Evolutionary conservation across 1,140 invertebrate species (phyloP).

Genomic region (Eupristina koningsbergeri): DNA sequence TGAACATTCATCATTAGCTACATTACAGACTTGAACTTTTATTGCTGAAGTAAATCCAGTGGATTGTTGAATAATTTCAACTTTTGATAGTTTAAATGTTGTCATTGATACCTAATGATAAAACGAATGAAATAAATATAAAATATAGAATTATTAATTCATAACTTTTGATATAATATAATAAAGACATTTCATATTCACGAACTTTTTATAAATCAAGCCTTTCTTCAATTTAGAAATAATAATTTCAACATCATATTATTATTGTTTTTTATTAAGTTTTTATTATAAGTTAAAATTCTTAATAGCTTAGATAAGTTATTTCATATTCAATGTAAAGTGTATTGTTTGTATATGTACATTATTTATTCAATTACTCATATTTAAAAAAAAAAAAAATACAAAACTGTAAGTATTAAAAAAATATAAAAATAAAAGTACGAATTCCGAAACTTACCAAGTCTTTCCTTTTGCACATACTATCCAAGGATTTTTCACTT

Average conservation of each 20-base stretch:
- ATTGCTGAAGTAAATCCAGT: constrained; percentile 81
- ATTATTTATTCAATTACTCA: too few relatives aligned
- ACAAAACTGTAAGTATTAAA: too few relatives aligned
- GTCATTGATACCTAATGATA: constrained; percentile 82
- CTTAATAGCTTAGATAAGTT: too few relatives aligned
- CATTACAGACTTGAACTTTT: constrained; percentile 83
- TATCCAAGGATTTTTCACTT: constrained; percentile 86
- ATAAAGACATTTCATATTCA: too few relatives aligned
- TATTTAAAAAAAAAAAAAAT: neutral
- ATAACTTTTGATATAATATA: too few relatives aligned
- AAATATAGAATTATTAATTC: too few relatives aligned
- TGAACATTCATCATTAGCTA: constrained; percentile 85
- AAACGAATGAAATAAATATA: neutral
- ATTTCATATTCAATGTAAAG: too few relatives aligned
- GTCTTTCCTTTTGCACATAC: constrained; percentile 84
- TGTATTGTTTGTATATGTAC: too few relatives aligned
- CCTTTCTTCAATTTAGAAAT: neutral
- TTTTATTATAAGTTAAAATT: too few relatives aligned
- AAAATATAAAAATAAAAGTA: neutral
- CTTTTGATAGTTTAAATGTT: constrained; percentile 86
- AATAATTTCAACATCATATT: neutral
- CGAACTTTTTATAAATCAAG: constrained; percentile 1
- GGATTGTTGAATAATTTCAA: constrained; percentile 88
- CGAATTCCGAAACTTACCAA: constrained; percentile 73
- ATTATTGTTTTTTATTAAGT: neutral